Evolutionary conservation across 2,888 invertebrate genomes (phyloP).

Genomic region (Eupithecia insigniata): DNA sequence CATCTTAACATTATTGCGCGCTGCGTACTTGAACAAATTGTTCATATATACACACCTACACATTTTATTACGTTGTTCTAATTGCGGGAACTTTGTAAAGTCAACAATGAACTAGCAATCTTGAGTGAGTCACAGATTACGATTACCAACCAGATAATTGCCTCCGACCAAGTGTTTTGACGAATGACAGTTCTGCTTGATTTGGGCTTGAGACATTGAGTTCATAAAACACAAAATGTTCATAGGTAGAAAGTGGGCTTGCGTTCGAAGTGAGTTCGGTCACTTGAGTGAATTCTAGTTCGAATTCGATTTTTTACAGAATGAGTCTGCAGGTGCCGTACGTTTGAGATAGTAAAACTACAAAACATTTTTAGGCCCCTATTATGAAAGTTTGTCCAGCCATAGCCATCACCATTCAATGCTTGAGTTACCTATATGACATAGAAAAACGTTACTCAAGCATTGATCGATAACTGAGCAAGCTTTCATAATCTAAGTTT

Average conservation of each 20-base stretch:
- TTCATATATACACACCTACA: neutral
- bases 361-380: neutral
- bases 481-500: too few species aligned
- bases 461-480: too few species aligned
- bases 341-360: neutral
- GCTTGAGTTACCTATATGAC: too few species aligned
- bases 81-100: slow-evolving; percentile 34
- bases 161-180: slow-evolving; percentile 7
- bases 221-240: neutral
- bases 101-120: slow-evolving; percentile 37
- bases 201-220: neutral
- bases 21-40: slow-evolving; percentile 15
- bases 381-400: too few species aligned
- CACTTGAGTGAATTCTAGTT: too few species aligned
- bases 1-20: slow-evolving; percentile 15
- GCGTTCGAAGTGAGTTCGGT: too few species aligned
- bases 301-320: too few species aligned
- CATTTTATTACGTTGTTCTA: slow-evolving; percentile 14
- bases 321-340: too few species aligned
- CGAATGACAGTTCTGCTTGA: neutral
- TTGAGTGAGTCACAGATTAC: slow-evolving; percentile 42
- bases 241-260: too few species aligned
- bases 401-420: too few species aligned
- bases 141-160: slow-evolving; percentile 33
- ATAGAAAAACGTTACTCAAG: too few species aligned